Base-by-base conservation (phyloP, 2,888 invertebrate species). In the Dasysyrphus tricinctus region DNA sequence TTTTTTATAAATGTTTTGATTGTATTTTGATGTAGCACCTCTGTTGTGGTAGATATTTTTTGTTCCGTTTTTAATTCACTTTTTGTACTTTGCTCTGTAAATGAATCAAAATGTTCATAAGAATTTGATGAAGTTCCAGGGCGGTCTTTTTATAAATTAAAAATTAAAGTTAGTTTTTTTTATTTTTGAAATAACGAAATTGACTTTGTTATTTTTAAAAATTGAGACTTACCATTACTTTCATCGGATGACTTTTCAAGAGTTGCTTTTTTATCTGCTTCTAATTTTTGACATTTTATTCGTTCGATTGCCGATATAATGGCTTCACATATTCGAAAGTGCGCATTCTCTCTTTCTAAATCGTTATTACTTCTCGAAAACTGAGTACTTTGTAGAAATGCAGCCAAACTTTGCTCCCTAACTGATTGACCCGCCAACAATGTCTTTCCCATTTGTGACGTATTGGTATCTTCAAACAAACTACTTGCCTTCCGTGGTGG, bases 301-400 rank as follows among this genome's bases (percentile, higher is more conserved):
- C 95, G 95, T 90, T 97, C 97, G 88, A 97, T 96, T 14, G 96
- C 97, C 9, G 96, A 95, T 87, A 97, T 97, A 90, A 97, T 94
- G 0, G 96, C 96, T 92, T 97, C 97, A 3, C 96, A 96, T 85
- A 97, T 95, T 90, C 95, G 95, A 91, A 97, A 97, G 93, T 97
- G 97, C 0, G 97, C 97, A 93, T 97, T 97, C 93, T 97, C 97
- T 90, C 97, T 93, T 90, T 97, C 97, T 79, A 97, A 92, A 90
- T 96, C 96, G 0, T 96, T 97, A 90, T 96, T 96, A 24, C 94
- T 93, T 83, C 95, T 94, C 39, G 95, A 94, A 90, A 96, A 95
- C 88, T 96, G 95, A 63, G 95, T 94, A 24, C 96, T 95, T 3
- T 96, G 95, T 39, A 97, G 92, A 90, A 96, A 97, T 61, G 95